phyloP scores from a whole-genome alignment of 2,113 vertebrate genomes.

The Polyodon spathula region DNA sequence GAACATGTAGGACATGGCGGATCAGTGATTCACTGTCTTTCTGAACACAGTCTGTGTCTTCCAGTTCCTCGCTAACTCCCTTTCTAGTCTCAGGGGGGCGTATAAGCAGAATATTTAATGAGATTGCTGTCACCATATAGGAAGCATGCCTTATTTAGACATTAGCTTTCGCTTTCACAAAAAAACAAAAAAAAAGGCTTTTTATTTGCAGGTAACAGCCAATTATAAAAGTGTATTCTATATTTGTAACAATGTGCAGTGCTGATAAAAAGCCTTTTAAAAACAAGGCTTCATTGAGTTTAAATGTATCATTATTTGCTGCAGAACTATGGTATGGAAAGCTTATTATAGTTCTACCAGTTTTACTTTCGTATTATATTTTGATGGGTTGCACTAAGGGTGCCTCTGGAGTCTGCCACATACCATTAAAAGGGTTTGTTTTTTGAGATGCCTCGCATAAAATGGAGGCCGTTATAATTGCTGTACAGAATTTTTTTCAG shows the following conservation, averaged over 20 bases:
- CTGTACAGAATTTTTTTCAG: too few relatives aligned
- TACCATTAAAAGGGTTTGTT: too few relatives aligned
- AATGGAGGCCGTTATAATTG: too few relatives aligned
- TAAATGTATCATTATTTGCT: neutral
- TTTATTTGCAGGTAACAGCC: slow-evolving; percentile 13
- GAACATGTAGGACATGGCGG: slow-evolving; percentile 51
- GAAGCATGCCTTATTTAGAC: slow-evolving; percentile 25
- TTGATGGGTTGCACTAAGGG: too few relatives aligned
- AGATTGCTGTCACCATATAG: slow-evolving; percentile 59
- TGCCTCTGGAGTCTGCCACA: too few relatives aligned
- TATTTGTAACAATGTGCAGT: slow-evolving; percentile 6
- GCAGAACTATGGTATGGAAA: neutral
- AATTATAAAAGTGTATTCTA: slow-evolving; percentile 13
- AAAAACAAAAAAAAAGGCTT: too few relatives aligned
- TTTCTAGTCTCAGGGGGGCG: slow-evolving; percentile 38
- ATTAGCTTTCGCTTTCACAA: neutral
- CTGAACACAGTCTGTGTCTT: slow-evolving; percentile 55
- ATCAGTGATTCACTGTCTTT: slow-evolving; percentile 61
- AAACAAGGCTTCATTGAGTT: neutral
- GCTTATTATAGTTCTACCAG: neutral
- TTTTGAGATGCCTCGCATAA: too few relatives aligned
- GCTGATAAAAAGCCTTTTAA: slow-evolving; percentile 3
- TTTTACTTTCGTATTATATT: too few relatives aligned
- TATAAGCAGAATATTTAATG: slow-evolving; percentile 44
- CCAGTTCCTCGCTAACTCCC: slow-evolving; percentile 42